Evolutionary conservation across 2,113 vertebrate species (phyloP), one percentile per base, ranked within the genome.

Genomic region (Chamaetylas fuelleborni): DNA sequence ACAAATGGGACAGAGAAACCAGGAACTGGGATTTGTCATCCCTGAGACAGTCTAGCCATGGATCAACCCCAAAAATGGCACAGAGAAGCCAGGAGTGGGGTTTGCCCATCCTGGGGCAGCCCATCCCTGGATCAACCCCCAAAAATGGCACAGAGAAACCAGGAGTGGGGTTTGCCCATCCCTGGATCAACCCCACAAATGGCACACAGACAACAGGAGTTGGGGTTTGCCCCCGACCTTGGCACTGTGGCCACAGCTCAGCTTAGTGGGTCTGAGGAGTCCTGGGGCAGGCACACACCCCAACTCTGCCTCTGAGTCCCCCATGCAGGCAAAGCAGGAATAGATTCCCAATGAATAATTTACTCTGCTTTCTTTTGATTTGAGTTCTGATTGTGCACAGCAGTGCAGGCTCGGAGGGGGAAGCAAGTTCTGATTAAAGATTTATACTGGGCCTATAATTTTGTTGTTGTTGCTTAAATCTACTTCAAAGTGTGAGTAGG

Each of bases 381-480:
- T 40, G 61, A 5, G 5, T 74, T 28, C 86, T 45, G 79, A 88
- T 86, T 61, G 89, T 71, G 66, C 79, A 43, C 82, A 69, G 78
- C 86, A 7, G 64, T 4, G 79, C 65, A 4, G 83, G 66, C 80
- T 70, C 51, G 0, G 36, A 70, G 77, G 66, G 70, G 47, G 53
- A 57, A 48, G 14, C 82, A 26, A 28, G 71, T 74, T 86, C 86
- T 84, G 90, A 93, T 95, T 86, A 91, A 89, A 95, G 92, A 88
- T 80, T 94, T 80, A 89, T 83, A 47, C 15, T 1, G 64, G 81
- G 71, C 17, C 33, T 36, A 40, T 28, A 19, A 61, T 82, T 90
- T 57, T 64, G 56, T 62, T 85, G 95, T 56, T 19, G 73, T 65
- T 81, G 47, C 71, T 94, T 80, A 64, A 91, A 83, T 50, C 67